Percentiles rank a stretch among this genome's conserved stretches.
Evolutionary conservation across 2,797 vertebrate genomes (phyloP).

Genomic region (Otus scops): DNA sequence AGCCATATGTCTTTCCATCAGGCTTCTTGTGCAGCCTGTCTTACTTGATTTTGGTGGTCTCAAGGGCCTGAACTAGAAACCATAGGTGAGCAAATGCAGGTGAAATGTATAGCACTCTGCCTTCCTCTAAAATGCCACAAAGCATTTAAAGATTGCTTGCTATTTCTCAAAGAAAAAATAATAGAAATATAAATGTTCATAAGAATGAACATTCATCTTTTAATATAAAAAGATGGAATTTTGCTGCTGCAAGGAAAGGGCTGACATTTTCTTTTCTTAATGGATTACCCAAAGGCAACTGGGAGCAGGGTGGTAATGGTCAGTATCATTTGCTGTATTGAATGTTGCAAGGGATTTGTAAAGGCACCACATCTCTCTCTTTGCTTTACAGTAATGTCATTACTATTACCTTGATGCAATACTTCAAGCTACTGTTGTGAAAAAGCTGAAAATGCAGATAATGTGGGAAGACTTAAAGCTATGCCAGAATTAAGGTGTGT

Average conservation of each 20-base stretch:
- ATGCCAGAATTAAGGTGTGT: not conserved
- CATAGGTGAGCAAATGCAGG: not conserved
- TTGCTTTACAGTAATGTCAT: not conserved
- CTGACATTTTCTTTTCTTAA: not conserved
- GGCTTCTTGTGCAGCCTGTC: not conserved
- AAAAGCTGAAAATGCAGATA: not conserved
- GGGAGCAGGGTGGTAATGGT: not conserved
- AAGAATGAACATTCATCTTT: not conserved
- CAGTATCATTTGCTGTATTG: not conserved
- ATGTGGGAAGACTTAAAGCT: not conserved
- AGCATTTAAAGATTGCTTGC: not conserved
- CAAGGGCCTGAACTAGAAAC: not conserved
- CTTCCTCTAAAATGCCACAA: not conserved
- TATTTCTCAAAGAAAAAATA: not conserved
- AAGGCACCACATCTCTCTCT: not conserved
- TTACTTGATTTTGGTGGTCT: not conserved
- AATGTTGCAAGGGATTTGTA: fast-evolving
- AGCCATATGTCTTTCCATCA: not conserved
- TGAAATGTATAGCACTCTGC: not conserved
- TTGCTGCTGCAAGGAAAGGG: not conserved
- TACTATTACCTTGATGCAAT: not conserved
- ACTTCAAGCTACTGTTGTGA: not conserved
- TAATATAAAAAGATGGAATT: not conserved
- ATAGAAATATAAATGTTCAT: not conserved
- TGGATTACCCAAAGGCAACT: not conserved